Base-by-base conservation (phyloP, 1,140 invertebrate species). In the Polyergus mexicanus region DNA sequence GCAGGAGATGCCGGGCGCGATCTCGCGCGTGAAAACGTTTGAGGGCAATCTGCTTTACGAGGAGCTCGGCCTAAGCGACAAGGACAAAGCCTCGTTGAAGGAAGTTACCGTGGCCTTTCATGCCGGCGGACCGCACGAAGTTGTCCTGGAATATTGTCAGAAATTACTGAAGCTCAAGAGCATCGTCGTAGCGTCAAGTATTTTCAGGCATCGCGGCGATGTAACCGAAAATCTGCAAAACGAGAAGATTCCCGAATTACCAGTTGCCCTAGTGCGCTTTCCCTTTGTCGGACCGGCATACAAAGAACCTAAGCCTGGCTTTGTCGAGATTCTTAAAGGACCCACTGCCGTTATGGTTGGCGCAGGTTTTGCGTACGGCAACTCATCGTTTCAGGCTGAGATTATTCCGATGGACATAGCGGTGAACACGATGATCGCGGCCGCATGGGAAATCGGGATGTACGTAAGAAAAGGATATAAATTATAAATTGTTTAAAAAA, bases 21-120 rank as follows among this genome's bases (percentile, higher is more conserved):
- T 94, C 41, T 76, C 81, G 6, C 87, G 91, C 0, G 88, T 94
- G 13, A 85, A 76, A 32, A 62, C 62, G 38, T 86, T 93, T 19
- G 92, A 94, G 72, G 93, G 93, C 19, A 93, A 94, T 84, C 71
- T 94, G 5, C 38, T 91, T n/a, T 93, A 92, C 77, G 84, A 92
- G 10, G 38, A 63, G 19, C 66, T 94, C 3, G 92, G 91, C 11
- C 41, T 92, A 16, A 84, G 28, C 10, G 19, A 32, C 0, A 35
- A 87, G 7, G 89, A 92, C 47, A 51, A 2, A 22, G 16, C 65
- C 2, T 65, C 32, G 2, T 69, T 94, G 63, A 44, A 11, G n/a
- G 91, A 92, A 25, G 87, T 94, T 1, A 91, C 68, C 60, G 76
- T 93, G 16, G 90, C 87, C 13, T 89, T 94, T 54, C 93, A 94